Base-by-base conservation (phyloP, 2,113 vertebrate species). In the Muscicapa adusta region DNA sequence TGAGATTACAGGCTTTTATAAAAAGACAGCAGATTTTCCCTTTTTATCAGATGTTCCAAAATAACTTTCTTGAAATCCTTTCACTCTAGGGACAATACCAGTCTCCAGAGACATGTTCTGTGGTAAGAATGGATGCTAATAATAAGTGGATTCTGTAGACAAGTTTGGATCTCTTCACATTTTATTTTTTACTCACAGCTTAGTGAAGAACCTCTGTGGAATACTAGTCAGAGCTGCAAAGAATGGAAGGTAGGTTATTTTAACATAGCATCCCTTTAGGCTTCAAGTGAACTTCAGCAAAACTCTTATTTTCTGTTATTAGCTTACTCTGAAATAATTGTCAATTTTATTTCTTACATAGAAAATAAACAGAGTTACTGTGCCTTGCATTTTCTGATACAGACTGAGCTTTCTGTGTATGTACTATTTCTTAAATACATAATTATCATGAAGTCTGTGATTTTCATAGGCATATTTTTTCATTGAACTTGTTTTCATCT, bases 231-330 rank as follows among this genome's bases (percentile, higher is more conserved):
- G 74, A 91, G 20, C n/a, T 61, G 47, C 33, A 88, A 91, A 54
- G 50, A 87, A 83, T 17, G 24, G 29, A 71, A 63, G 42, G 25
- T 61, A 88, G 2, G 18, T 79, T 79, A 42, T 88, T 94, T 73
- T 95, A 88, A 83, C 43, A 36, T 17, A 38, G 26, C 50, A 82
- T 91, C 54, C 73, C 80, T 89, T 91, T 50, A 88, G 94, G 91
- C 50, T 85, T 89, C 47, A 76, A 76, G 38, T 80, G 81, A 94
- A 94, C 78, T 91, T 88, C 62, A 85, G 62, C 54, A 88, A 94
- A 95, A 72, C 10, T 43, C 68, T 86, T 91, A 26, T 81, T 89
- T 92, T 78, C 61, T 51, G 10, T 80, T 92, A 71, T 88, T 90
- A 91, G 7, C 17, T 94, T 92, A 67, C 43, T 60, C 61, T 61